Conservation (phyloP, 2,797 vertebrate species). For the Catostomus latipinnis region DNA sequence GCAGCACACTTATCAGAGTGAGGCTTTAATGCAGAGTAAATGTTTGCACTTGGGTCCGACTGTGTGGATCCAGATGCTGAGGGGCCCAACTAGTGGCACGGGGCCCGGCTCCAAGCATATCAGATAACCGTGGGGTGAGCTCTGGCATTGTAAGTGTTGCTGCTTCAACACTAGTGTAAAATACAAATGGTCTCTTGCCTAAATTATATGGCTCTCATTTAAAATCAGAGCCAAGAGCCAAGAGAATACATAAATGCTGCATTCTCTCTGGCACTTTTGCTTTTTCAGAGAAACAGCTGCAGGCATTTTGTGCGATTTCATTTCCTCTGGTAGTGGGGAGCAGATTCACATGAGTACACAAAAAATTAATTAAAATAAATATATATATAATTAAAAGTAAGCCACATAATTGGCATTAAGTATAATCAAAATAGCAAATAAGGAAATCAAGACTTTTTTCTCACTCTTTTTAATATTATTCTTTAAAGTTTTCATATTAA, state of each 20-base stretch:
- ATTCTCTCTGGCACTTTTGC: constrained; percentile 14
- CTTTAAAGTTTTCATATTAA: no score
- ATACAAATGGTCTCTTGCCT: constrained; percentile 7
- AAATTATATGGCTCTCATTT: constrained; percentile 32
- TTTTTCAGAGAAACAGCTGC: constrained; percentile 23
- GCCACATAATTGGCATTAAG: no score
- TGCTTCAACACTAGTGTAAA: constrained; percentile 64
- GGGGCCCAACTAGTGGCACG: background rate
- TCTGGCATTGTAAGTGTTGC: constrained; percentile 62
- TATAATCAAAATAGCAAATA: no score
- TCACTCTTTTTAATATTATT: no score
- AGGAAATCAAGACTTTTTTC: no score
- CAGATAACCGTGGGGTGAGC: constrained; percentile 58
- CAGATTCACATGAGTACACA: no score
- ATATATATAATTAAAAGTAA: no score
- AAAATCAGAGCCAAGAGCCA: constrained; percentile 22
- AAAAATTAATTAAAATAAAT: no score
- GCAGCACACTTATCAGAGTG: constrained; percentile 54
- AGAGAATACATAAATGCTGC: constrained; percentile 24
- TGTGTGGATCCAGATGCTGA: constrained; percentile 27
- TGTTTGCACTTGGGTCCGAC: constrained; percentile 41
- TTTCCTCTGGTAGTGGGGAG: constrained; percentile 8
- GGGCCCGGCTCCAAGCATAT: constrained; percentile 51
- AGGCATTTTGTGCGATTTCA: constrained; percentile 14
- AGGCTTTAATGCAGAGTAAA: constrained; percentile 47